Base-by-base conservation (phyloP, 2,888 invertebrate species). In the Drosophila flavopinicola region DNA sequence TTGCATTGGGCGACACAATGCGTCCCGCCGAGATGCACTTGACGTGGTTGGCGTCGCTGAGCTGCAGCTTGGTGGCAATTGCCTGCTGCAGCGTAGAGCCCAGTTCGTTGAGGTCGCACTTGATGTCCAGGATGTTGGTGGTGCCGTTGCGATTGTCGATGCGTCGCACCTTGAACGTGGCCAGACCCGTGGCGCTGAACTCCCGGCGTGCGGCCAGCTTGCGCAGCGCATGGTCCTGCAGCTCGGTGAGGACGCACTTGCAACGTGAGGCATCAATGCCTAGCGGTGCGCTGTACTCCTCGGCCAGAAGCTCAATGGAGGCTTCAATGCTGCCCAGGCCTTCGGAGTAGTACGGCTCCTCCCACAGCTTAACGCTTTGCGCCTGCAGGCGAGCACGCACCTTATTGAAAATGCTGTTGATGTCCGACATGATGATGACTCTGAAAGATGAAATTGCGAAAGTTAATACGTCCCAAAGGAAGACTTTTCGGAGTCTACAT, bases 291-390 rank as follows among this genome's bases (percentile, higher is more conserved):
- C 73, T 76, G 6, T 96, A 89, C 27, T 92, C 93, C 95, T 95
- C 85, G 30, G 90, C 87, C 47, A 69, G 52, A n/a, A 24, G 54
- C 27, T 91, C 90, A 48, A 91, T 64, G 60, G 90, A 89, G 0
- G 82, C 42, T 23, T 92, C 92, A 23, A 91, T 91, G 39, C 91
- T 77, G 4, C 92, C 93, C 45, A 90, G 88, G 27, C 91, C 91
- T 11, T 93, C 91, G 32, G 89, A 86, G 42, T 93, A 93, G 87
- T 94, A 96, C 0, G 96, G 96, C 10, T 93, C 91, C 75, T 94
- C 92, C 96, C 96, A 96, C 67, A 96, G 90, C 88, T 95, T 95
- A 7, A 96, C 92, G 72, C 93, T 93, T 47, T 94, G 94, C 60
- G 92, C 91, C 74, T 95, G 94, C 25, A 96, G 90, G 75, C 93